Percentiles rank a stretch among this genome's conserved stretches.
Conservation (phyloP, 2,113 vertebrate genomes). For the Sylvia atricapilla region DNA sequence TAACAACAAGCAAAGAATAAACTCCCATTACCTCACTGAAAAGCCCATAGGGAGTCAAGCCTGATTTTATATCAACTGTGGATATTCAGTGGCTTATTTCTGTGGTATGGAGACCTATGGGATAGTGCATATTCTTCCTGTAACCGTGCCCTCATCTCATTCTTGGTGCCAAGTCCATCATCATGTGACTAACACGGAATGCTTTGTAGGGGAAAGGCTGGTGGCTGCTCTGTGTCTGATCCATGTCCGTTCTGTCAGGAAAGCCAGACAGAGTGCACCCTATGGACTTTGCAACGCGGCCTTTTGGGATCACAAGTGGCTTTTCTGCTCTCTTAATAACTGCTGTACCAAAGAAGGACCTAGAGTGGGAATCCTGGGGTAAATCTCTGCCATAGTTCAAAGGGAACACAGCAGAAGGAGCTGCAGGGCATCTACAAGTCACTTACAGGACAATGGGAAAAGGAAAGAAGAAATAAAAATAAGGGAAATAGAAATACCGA, state of each 20-base stretch:
- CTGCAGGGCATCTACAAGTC: neutral
- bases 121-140: neutral
- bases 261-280: neutral
- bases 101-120: neutral
- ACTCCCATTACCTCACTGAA: neutral
- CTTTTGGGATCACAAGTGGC: neutral
- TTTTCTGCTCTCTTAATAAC: neutral
- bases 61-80: neutral
- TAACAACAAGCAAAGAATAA: constrained; percentile 9
- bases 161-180: neutral
- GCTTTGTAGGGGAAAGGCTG: neutral
- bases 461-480: neutral
- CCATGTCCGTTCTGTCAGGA: neutral
- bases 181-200: neutral
- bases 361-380: neutral
- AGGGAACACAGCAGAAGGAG: neutral
- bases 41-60: neutral
- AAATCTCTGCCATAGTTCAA: neutral
- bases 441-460: neutral
- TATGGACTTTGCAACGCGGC: neutral
- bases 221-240: neutral
- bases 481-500: neutral
- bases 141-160: neutral
- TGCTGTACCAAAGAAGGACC: neutral
- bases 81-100: neutral